Conservation (phyloP, 1,140 invertebrate genomes). For the Alviniconcha marisindica region DNA sequence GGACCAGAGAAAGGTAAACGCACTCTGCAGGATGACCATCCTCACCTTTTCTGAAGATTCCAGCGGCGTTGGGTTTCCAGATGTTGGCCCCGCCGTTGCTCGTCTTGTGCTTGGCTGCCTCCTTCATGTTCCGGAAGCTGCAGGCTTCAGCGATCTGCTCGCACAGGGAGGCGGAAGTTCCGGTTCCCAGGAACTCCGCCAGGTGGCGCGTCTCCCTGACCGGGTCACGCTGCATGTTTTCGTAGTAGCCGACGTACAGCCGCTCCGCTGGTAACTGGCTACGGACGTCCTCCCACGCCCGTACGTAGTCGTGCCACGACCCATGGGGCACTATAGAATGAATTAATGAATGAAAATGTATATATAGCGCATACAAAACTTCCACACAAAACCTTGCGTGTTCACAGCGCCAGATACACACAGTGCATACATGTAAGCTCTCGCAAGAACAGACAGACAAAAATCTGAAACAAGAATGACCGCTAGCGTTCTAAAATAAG, state of each 20-base stretch:
- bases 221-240: conserved; percentile 37
- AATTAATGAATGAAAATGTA: too few species aligned
- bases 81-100: conserved; percentile 23
- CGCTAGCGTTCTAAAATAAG: too few species aligned
- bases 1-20: too few species aligned
- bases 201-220: conserved; percentile 44
- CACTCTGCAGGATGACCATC: neutral
- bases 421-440: too few species aligned
- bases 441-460: too few species aligned
- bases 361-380: too few species aligned
- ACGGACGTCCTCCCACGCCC: conserved; percentile 29
- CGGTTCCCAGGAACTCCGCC: conserved; percentile 49
- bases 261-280: neutral
- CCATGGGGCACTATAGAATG: conserved; percentile 21
- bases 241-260: conserved; percentile 24
- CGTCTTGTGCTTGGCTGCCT: conserved; percentile 38
- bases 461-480: too few species aligned
- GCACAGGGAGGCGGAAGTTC: conserved; percentile 37
- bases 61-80: conserved; percentile 49
- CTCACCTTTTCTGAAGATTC: conserved; percentile 45
- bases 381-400: too few species aligned
- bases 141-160: conserved; percentile 51
- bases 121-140: conserved; percentile 59
- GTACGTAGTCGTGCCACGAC: conserved; percentile 42
- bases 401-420: too few species aligned